Percentiles rank a stretch among this genome's conserved stretches.
Evolutionary conservation across 1,140 invertebrate species (phyloP).

Genomic region (Drosophila tropicalis): DNA sequence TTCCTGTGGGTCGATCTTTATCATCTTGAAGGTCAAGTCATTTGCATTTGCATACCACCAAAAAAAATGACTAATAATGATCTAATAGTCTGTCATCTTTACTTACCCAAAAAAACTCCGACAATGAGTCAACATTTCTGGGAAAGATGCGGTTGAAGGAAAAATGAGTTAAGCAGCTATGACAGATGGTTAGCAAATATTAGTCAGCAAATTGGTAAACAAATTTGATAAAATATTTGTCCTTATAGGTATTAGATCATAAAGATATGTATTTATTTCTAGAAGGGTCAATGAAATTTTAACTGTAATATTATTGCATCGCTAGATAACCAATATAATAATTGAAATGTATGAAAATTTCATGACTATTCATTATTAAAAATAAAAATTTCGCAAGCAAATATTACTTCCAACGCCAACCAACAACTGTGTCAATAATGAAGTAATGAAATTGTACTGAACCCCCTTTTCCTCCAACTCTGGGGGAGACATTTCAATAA

Average conservation of each 20-base stretch:
- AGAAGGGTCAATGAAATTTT: too few relatives aligned
- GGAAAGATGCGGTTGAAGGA: conserved; percentile 27
- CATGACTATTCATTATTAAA: conserved; percentile 29
- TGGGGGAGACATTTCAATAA: neutral
- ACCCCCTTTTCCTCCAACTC: conserved; percentile 16
- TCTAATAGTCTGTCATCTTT: conserved; percentile 26
- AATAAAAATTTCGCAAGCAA: conserved; percentile 42
- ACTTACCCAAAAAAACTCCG: conserved; percentile 17
- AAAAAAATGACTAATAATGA: conserved; percentile 47
- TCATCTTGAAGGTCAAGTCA: conserved; percentile 54
- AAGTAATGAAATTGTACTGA: conserved; percentile 53
- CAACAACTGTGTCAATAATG: conserved; percentile 64
- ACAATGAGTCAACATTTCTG: conserved; percentile 41
- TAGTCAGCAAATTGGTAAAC: conserved; percentile 37
- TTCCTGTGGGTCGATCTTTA: conserved; percentile 37
- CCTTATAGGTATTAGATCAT: conserved; percentile 25
- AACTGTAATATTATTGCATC: too few relatives aligned
- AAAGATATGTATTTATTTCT: neutral
- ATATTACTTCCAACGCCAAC: conserved; percentile 48
- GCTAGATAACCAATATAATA: too few relatives aligned
- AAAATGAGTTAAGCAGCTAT: conserved; percentile 33
- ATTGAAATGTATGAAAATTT: conserved; percentile 1
- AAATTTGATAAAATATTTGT: conserved; percentile 23
- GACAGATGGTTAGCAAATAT: conserved; percentile 38
- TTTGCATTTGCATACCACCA: conserved; percentile 33